Percentiles rank a stretch among this genome's conserved stretches.
These are phyloP conservation scores for Morone chrysops DNA, from an alignment of 2,113 vertebrate genomes.

Conservation along the genomic window DNA sequence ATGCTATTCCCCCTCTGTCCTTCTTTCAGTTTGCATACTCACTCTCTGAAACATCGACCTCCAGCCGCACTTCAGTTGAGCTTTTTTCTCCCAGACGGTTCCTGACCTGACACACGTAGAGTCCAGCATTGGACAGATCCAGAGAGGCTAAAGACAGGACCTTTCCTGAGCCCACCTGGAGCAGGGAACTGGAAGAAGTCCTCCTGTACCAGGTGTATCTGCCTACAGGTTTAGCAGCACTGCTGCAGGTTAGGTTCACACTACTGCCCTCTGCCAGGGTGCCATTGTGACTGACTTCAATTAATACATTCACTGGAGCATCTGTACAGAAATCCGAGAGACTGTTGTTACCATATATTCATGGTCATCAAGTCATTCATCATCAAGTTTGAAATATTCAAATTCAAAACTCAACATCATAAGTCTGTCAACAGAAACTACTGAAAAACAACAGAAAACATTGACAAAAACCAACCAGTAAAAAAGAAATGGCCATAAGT, in stretches of 20 bases:
- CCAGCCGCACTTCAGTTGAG: slow-evolving; percentile 56
- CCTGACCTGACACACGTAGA: slow-evolving; percentile 58
- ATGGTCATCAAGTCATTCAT: no score
- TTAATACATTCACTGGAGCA: slow-evolving; percentile 48
- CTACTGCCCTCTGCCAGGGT: background rate
- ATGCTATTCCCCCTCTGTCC: no score
- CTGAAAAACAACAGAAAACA: no score
- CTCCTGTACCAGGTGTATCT: slow-evolving; percentile 69
- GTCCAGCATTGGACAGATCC: slow-evolving; percentile 32
- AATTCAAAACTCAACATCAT: background rate
- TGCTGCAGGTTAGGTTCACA: slow-evolving; percentile 65
- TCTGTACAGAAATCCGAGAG: slow-evolving; percentile 19
- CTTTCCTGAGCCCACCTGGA: slow-evolving; percentile 56
- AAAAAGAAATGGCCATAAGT: no score
- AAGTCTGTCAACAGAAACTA: no score
- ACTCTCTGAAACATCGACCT: background rate
- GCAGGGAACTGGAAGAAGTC: background rate
- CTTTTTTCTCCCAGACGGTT: slow-evolving; percentile 52
- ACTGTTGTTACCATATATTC: background rate
- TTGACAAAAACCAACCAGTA: no score
- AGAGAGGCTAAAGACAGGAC: slow-evolving; percentile 47
- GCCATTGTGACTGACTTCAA: slow-evolving; percentile 24
- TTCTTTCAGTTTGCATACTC: background rate
- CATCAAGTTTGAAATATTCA: background rate
- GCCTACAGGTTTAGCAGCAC: slow-evolving; percentile 60